Percentiles rank a stretch among this genome's conserved stretches.
Conservation (phyloP, 1,140 invertebrate genomes). For the Lutraria rhynchaena region DNA sequence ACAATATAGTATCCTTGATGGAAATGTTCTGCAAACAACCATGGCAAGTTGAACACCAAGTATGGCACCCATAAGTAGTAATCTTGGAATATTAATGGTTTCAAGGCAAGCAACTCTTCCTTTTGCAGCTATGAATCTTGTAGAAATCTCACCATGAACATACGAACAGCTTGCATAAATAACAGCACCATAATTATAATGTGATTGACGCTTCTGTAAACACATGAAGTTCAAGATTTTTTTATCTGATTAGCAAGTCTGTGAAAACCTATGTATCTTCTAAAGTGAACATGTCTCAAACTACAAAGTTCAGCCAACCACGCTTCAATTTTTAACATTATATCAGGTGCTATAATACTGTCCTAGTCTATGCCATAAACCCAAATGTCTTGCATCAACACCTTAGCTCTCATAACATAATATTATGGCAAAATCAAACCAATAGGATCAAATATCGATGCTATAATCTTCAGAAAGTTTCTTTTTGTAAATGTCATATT, state of each 20-base stretch:
- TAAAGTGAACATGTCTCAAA: background rate
- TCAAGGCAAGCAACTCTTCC: conserved; percentile 17
- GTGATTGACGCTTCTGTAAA: conserved; percentile 25
- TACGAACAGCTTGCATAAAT: conserved; percentile 15
- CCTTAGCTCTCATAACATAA: conserved; percentile 30
- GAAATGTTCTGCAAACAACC: background rate
- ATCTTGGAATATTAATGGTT: conserved; percentile 28
- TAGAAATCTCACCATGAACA: background rate
- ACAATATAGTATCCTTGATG: conserved; percentile 26
- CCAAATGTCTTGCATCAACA: conserved; percentile 38
- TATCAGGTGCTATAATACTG: background rate
- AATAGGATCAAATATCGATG: conserved; percentile 32
- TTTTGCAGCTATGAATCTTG: conserved; percentile 8
- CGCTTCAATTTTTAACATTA: background rate
- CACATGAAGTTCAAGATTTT: conserved; percentile 3
- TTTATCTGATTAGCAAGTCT: too few relatives aligned
- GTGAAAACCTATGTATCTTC: background rate
- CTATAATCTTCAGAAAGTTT: conserved; percentile 37
- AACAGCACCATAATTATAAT: background rate
- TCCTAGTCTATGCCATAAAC: conserved; percentile 29
- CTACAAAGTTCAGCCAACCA: conserved; percentile 19
- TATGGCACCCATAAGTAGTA: conserved; percentile 19
- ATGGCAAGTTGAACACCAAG: background rate
- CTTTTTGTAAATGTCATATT: conserved; percentile 23
- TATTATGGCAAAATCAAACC: conserved; percentile 24